phyloP scores from a whole-genome alignment of 1,140 invertebrate species.

The Pogonognathellus flavescens region DNA sequence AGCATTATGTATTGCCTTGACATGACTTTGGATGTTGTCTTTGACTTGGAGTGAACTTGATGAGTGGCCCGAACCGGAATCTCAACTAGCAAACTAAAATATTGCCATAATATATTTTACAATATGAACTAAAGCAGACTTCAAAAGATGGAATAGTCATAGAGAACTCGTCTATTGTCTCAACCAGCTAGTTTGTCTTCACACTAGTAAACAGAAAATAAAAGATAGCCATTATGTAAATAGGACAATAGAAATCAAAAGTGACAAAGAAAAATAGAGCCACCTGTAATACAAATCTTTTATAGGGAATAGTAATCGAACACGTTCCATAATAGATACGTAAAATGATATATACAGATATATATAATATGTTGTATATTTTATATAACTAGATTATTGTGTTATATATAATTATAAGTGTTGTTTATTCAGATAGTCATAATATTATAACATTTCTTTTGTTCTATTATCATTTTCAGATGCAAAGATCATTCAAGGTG shows the following conservation, averaged over 20 bases:
- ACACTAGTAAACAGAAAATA: neutral
- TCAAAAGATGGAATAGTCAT: neutral
- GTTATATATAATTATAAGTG: too few species aligned
- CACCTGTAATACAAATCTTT: too few species aligned
- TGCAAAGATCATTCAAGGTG: too few species aligned
- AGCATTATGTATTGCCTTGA: neutral
- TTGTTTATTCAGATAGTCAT: too few species aligned
- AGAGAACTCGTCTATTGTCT: neutral
- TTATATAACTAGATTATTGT: too few species aligned
- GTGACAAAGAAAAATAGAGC: neutral
- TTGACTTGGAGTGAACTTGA: neutral
- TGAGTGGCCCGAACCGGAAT: constrained; percentile 9
- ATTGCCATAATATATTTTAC: constrained; percentile 1
- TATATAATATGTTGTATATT: too few species aligned
- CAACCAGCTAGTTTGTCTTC: neutral
- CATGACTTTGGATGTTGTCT: constrained; percentile 23
- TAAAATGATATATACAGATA: too few species aligned
- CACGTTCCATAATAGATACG: too few species aligned
- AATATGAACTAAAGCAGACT: neutral
- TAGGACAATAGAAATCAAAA: constrained; percentile 10
- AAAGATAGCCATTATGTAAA: neutral
- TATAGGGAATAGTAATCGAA: too few species aligned
- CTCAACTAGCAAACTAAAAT: neutral
- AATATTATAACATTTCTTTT: too few species aligned
- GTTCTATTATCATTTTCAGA: too few species aligned